Conservation (phyloP, 2,797 vertebrate genomes). For the Lutjanus argentimaculatus region DNA sequence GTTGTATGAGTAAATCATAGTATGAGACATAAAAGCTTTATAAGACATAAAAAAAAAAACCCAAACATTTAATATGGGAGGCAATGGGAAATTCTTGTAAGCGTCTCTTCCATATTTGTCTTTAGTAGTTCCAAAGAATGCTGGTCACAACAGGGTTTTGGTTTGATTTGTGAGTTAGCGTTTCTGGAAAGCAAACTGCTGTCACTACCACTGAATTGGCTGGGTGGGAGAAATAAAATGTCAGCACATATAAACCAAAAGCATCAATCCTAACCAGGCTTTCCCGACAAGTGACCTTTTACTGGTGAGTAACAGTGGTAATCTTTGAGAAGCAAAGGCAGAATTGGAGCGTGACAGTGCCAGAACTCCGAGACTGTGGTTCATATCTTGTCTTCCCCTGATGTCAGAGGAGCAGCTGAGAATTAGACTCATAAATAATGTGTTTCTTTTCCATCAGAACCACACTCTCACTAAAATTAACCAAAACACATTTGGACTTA, state of each 20-base stretch:
- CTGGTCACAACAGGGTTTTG: constrained; percentile 5
- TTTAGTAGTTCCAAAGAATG: not conserved
- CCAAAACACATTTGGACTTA: too few species aligned
- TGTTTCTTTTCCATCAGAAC: too few species aligned
- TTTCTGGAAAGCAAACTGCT: not conserved
- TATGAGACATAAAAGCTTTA: too few species aligned
- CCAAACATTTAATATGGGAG: too few species aligned
- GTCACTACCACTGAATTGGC: constrained; percentile 10
- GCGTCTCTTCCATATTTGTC: too few species aligned
- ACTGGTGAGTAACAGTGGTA: not conserved
- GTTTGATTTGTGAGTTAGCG: not conserved
- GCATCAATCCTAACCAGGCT: not conserved
- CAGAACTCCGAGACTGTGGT: not conserved
- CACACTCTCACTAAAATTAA: too few species aligned
- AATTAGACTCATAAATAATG: not conserved
- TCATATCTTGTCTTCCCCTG: not conserved
- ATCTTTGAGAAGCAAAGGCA: not conserved
- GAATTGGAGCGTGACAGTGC: too few species aligned
- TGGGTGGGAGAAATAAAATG: not conserved
- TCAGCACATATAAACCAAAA: not conserved
- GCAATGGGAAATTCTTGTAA: too few species aligned
- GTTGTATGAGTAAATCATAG: too few species aligned
- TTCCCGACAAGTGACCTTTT: not conserved
- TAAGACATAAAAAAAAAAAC: too few species aligned
- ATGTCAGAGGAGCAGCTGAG: too few species aligned